phyloP scores from a whole-genome alignment of 1,140 invertebrate genomes.

The Drosophila lacertosa region DNA sequence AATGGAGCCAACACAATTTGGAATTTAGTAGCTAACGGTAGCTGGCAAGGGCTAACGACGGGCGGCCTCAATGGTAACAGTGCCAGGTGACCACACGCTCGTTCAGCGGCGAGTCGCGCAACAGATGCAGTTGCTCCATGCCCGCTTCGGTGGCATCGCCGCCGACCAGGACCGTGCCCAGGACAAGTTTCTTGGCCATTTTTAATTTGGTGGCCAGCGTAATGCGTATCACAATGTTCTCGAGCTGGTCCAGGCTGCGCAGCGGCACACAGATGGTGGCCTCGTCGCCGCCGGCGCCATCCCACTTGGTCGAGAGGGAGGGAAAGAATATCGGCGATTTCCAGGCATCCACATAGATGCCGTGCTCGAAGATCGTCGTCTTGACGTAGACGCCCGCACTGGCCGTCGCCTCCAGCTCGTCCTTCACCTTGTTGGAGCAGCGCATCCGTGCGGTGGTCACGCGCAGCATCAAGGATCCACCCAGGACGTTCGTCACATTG shows the following conservation, averaged over 20 bases:
- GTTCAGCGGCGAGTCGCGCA: slow-evolving; percentile 54
- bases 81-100: slow-evolving; percentile 75
- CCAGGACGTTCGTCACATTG: slow-evolving; percentile 44
- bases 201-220: slow-evolving; percentile 77
- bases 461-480: slow-evolving; percentile 52
- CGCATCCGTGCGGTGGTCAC: slow-evolving; percentile 78
- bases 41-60: no score
- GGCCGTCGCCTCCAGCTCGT: slow-evolving; percentile 75
- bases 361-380: slow-evolving; percentile 89
- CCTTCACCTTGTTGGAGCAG: slow-evolving; percentile 82
- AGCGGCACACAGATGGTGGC: slow-evolving; percentile 76
- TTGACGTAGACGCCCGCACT: slow-evolving; percentile 88
- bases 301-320: slow-evolving; percentile 87
- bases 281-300: slow-evolving; percentile 82
- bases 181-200: slow-evolving; percentile 86
- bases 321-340: slow-evolving; percentile 90
- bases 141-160: slow-evolving; percentile 43
- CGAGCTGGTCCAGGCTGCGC: slow-evolving; percentile 57
- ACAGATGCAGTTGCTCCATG: slow-evolving; percentile 55
- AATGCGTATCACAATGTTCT: slow-evolving; percentile 65
- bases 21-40: no score
- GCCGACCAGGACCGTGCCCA: slow-evolving; percentile 69
- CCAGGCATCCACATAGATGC: slow-evolving; percentile 89
- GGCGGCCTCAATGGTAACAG: slow-evolving; percentile 46
- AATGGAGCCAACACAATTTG: slow-evolving; percentile 9